A percentile compares a stretch with the other conserved stretches of the same genome.
Evolutionary conservation across 2,113 vertebrate species (phyloP).

Genomic region (Puntigrus tetrazona): DNA sequence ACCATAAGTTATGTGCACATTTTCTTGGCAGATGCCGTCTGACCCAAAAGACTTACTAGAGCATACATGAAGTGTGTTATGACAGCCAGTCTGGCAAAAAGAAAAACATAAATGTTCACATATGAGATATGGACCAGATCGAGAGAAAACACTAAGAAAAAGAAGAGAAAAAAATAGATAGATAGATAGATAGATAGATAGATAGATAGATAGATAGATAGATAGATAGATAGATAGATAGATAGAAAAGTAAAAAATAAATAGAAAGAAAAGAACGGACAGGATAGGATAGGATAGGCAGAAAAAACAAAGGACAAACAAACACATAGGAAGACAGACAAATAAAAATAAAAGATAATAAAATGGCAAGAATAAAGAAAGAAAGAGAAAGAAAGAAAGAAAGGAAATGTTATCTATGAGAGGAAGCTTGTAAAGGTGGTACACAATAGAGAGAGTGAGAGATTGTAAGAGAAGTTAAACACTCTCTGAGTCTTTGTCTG

Average conservation of each 20-base stretch:
- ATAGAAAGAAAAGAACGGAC: too few relatives aligned
- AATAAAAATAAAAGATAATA: not conserved
- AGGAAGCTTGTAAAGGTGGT: not conserved
- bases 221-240: not conserved
- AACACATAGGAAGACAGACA: not conserved
- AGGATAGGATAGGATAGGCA: too few relatives aligned
- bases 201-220: too few relatives aligned
- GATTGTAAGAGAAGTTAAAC: conserved; percentile 7
- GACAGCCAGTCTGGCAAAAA: conserved; percentile 23
- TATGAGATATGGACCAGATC: not conserved
- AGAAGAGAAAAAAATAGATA: not conserved
- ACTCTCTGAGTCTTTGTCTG: conserved; percentile 51
- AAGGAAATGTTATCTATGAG: not conserved
- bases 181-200: too few relatives aligned
- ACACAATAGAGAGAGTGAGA: conserved; percentile 4
- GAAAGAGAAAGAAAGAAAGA: too few relatives aligned
- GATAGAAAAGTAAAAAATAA: not conserved
- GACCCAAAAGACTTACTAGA: conserved; percentile 24
- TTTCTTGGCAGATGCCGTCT: conserved; percentile 26
- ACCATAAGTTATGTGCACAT: conserved; percentile 11
- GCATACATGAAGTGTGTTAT: conserved; percentile 2
- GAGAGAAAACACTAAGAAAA: not conserved
- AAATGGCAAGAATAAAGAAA: not conserved
- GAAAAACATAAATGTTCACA: conserved; percentile 26
- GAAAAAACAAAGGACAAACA: not conserved